Conservation (phyloP, 2,797 vertebrate species). For the Squalus acanthias region DNA sequence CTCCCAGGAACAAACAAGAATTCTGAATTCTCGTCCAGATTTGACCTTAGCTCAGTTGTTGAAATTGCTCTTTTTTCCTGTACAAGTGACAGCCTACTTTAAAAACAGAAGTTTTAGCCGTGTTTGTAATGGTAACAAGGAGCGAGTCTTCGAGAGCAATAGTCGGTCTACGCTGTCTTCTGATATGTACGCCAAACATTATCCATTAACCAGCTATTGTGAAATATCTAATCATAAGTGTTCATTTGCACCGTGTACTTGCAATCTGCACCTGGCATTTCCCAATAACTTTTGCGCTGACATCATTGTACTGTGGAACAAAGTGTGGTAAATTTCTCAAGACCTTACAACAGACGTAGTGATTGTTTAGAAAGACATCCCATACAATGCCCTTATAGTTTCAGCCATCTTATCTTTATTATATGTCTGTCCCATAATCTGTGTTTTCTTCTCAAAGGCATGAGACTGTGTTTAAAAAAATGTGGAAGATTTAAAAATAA, state of each 20-base stretch:
- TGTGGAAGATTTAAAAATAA: background rate
- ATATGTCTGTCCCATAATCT: conserved; percentile 18
- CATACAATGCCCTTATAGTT: background rate
- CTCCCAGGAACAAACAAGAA: background rate
- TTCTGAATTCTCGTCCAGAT: background rate
- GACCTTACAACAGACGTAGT: background rate
- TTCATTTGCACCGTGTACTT: background rate
- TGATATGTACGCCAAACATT: conserved; percentile 40
- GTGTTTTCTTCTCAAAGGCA: background rate
- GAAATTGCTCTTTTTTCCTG: background rate
- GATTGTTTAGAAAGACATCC: background rate
- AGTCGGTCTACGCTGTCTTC: background rate
- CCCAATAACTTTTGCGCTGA: conserved; percentile 15
- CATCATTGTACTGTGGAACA: conserved; percentile 16
- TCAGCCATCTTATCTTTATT: conserved; percentile 15
- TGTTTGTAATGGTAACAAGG: background rate
- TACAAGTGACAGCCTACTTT: background rate
- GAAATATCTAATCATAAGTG: conserved; percentile 34
- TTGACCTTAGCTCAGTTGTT: background rate
- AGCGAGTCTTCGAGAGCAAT: background rate
- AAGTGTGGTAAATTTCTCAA: conserved; percentile 28
- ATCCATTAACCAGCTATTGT: conserved; percentile 36
- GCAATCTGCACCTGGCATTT: conserved; percentile 6
- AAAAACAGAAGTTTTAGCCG: background rate
- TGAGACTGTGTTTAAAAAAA: background rate